These are phyloP conservation scores for Notospermus geniculatus DNA, from an alignment of 1,140 invertebrate species.

Conservation along the genomic window DNA sequence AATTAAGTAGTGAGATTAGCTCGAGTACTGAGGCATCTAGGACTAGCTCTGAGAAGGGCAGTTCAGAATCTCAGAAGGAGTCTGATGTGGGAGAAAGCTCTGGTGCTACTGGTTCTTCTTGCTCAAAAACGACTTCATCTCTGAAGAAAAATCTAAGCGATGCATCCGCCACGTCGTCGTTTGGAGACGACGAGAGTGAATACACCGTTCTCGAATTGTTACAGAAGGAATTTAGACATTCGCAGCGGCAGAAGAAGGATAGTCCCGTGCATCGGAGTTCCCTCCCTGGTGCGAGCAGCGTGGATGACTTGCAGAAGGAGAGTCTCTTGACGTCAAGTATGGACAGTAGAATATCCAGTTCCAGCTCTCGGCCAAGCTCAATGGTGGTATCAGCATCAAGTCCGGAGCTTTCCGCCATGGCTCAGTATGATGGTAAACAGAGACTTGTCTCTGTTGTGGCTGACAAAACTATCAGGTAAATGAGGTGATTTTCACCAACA, in stretches of 20 bases:
- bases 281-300: not conserved
- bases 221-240: not conserved
- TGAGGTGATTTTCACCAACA: no score
- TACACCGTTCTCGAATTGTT: slow-evolving; percentile 6
- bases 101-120: not conserved
- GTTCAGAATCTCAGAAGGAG: not conserved
- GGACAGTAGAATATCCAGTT: not conserved
- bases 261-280: not conserved
- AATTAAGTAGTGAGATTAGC: not conserved
- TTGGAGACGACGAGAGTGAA: slow-evolving; percentile 3
- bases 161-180: not conserved
- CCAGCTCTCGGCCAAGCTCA: not conserved
- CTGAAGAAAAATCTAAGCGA: not conserved
- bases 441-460: slow-evolving; percentile 47
- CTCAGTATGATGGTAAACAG: slow-evolving; percentile 14
- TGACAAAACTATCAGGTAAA: slow-evolving; percentile 33
- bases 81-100: not conserved
- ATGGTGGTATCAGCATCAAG: slow-evolving; percentile 3
- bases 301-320: not conserved
- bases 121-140: no score
- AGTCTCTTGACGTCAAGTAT: not conserved
- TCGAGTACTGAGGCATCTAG: not conserved
- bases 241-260: not conserved
- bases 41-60: not conserved
- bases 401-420: slow-evolving; percentile 7